Conservation (phyloP, 2,797 vertebrate genomes). For the Menidia menidia region DNA sequence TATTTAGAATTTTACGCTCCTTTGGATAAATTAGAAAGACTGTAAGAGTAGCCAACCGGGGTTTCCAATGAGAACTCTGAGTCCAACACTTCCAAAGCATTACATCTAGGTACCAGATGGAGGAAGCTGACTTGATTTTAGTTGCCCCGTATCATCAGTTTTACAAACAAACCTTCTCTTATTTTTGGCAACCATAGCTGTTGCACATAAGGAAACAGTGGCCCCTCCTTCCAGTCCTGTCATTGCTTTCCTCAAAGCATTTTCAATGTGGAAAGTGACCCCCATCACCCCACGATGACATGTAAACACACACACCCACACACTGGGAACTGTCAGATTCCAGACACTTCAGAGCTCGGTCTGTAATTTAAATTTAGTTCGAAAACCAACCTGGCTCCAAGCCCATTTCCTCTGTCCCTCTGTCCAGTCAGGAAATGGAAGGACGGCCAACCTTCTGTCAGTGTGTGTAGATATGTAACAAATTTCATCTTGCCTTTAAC, state of each 20-base stretch:
- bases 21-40: background rate
- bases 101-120: background rate
- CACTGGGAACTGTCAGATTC: constrained; percentile 26
- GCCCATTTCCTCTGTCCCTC: constrained; percentile 61
- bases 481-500: constrained; percentile 46
- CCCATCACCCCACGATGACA: constrained; percentile 13
- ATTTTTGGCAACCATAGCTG: background rate
- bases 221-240: constrained; percentile 28
- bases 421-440: constrained; percentile 59
- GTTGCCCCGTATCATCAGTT: background rate
- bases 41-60: background rate
- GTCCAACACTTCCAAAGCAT: background rate
- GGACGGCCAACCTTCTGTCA: constrained; percentile 13
- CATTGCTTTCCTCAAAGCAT: constrained; percentile 50
- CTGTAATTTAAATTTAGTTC: constrained; percentile 69
- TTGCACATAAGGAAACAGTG: background rate
- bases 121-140: background rate
- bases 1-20: too few species aligned
- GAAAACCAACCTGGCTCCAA: constrained; percentile 39
- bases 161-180: constrained; percentile 5
- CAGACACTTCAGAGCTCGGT: constrained; percentile 20
- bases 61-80: background rate
- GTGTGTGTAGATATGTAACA: constrained; percentile 17
- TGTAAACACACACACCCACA: constrained; percentile 31
- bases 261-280: constrained; percentile 46